phyloP scores from a whole-genome alignment of 1,140 invertebrate genomes.

The Drosophila chauvacae region DNA sequence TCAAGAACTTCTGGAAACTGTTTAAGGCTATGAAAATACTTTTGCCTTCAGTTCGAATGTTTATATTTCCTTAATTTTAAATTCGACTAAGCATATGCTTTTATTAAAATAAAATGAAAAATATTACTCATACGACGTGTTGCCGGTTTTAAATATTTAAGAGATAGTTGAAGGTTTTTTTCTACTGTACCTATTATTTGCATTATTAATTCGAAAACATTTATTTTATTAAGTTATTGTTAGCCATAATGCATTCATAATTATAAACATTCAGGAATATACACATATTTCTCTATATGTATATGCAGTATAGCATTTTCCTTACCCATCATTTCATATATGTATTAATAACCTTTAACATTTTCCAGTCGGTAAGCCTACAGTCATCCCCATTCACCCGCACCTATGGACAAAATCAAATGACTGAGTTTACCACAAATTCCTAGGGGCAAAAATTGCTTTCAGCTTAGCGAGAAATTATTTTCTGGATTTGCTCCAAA shows the following conservation, averaged over 20 bases:
- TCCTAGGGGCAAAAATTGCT: slow-evolving; percentile 41
- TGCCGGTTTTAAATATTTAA: background rate
- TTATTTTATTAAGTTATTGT: background rate
- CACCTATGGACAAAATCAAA: slow-evolving; percentile 5
- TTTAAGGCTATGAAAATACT: background rate
- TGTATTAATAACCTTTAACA: slow-evolving; percentile 29
- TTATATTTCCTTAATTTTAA: background rate
- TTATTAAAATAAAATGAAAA: background rate
- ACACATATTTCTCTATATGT: background rate
- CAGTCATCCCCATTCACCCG: slow-evolving; percentile 1
- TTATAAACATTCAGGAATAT: background rate
- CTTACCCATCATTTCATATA: background rate
- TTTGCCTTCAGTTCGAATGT: background rate
- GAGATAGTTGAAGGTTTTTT: background rate
- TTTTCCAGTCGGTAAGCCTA: background rate
- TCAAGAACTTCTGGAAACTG: background rate
- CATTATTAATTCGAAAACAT: background rate
- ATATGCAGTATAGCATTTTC: background rate
- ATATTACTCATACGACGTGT: background rate
- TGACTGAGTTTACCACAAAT: slow-evolving; percentile 30
- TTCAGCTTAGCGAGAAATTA: slow-evolving; percentile 43
- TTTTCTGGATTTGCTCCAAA: slow-evolving; percentile 38
- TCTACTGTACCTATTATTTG: background rate
- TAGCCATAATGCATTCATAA: too few species aligned
- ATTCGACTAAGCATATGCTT: too few species aligned